Conservation (phyloP, 2,888 invertebrate genomes). For the Anoplius nigerrimus region DNA sequence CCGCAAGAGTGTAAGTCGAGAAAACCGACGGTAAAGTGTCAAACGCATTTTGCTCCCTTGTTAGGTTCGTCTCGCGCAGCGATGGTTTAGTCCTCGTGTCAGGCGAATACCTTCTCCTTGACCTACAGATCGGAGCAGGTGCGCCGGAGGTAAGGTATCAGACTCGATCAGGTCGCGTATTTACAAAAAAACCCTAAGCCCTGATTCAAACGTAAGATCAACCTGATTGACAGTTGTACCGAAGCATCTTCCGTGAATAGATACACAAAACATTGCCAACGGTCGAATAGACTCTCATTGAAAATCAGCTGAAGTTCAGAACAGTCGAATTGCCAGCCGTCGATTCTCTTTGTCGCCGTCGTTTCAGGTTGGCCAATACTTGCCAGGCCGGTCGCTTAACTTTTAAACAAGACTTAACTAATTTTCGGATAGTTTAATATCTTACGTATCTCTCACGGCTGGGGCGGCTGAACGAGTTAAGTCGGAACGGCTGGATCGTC, state of each 20-base stretch:
- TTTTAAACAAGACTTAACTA: conserved; percentile 73
- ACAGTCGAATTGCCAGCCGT: conserved; percentile 22
- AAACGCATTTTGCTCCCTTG: conserved; percentile 61
- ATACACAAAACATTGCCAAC: no score
- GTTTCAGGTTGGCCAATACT: conserved; percentile 46
- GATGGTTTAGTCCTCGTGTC: conserved; percentile 50
- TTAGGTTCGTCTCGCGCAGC: conserved; percentile 42
- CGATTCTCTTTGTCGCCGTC: conserved; percentile 41
- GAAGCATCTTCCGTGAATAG: no score
- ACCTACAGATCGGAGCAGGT: no score
- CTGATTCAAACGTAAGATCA: no score
- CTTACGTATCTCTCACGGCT: conserved; percentile 63
- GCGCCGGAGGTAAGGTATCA: no score
- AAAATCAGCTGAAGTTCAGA: no score
- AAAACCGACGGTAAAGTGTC: conserved; percentile 67
- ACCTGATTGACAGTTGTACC: no score
- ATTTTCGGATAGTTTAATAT: conserved; percentile 74
- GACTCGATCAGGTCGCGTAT: no score
- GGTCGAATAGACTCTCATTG: no score
- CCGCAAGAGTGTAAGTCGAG: conserved; percentile 62
- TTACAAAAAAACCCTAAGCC: no score
- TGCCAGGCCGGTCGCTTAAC: conserved; percentile 58
- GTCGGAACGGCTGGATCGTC: conserved; percentile 68
- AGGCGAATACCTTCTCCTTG: no score
- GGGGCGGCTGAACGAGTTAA: conserved; percentile 70